These are phyloP conservation scores for Drosophila eugracilis DNA, from an alignment of 1,140 invertebrate genomes.

Conservation along the genomic window DNA sequence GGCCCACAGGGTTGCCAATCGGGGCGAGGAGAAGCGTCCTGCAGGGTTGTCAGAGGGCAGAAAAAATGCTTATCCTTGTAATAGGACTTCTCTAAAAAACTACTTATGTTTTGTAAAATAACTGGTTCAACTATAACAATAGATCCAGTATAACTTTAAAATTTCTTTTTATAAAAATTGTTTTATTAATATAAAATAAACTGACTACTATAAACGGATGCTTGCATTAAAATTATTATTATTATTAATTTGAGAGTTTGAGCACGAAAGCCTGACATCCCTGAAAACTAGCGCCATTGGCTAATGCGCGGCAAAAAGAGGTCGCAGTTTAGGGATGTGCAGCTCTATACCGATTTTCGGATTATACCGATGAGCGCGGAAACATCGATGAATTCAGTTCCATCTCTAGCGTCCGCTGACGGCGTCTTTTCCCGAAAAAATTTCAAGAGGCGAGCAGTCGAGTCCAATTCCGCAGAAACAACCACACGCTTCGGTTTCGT, in stretches of 20 bases:
- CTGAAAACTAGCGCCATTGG: not conserved
- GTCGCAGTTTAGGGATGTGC: not conserved
- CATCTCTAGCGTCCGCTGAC: conserved; percentile 18
- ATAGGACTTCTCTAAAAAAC: too few relatives aligned
- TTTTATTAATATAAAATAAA: too few relatives aligned
- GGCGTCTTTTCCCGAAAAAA: conserved; percentile 60
- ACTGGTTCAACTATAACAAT: too few relatives aligned
- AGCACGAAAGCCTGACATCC: conserved; percentile 6
- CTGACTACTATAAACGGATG: too few relatives aligned
- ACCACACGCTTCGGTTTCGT: conserved; percentile 28
- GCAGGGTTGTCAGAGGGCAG: conserved; percentile 25
- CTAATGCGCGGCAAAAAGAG: not conserved
- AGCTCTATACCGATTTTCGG: too few relatives aligned
- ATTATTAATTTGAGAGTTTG: too few relatives aligned
- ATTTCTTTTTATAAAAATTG: too few relatives aligned
- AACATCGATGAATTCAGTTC: not conserved
- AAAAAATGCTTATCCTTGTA: too few relatives aligned
- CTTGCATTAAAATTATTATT: too few relatives aligned
- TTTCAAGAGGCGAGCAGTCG: conserved; percentile 59
- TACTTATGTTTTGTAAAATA: too few relatives aligned
- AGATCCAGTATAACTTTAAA: too few relatives aligned
- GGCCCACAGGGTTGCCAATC: conserved; percentile 13
- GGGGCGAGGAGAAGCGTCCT: conserved; percentile 5
- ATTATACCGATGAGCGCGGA: not conserved
- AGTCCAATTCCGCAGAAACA: conserved; percentile 16